phyloP scores from a whole-genome alignment of 1,140 invertebrate genomes.

The Nasonia vitripennis region DNA sequence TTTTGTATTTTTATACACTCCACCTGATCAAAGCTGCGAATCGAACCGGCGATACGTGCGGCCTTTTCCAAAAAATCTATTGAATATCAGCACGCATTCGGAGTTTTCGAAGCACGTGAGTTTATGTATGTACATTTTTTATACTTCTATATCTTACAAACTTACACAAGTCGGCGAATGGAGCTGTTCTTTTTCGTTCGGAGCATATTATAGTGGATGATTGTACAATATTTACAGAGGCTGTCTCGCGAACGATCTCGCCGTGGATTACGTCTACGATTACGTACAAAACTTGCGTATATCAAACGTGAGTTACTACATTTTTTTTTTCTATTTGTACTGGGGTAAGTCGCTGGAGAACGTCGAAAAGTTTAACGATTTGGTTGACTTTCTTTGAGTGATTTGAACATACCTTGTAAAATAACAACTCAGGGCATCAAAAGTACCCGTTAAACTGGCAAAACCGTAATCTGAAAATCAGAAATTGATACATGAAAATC shows the following conservation, averaged over 20 bases:
- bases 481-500: background rate
- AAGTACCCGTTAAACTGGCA: background rate
- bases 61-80: background rate
- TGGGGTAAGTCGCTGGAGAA: background rate
- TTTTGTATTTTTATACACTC: background rate
- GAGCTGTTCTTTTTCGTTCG: background rate
- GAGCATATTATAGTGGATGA: background rate
- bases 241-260: background rate
- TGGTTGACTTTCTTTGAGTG: background rate
- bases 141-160: slow-evolving; percentile 1
- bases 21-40: background rate
- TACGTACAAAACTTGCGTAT: background rate
- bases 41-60: background rate
- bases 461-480: background rate
- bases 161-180: background rate
- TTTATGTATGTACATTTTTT: background rate
- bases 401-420: background rate
- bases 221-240: slow-evolving; percentile 5
- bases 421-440: background rate
- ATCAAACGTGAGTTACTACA: background rate
- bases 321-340: background rate
- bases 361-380: background rate
- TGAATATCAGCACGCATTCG: background rate
- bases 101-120: background rate
- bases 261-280: background rate